Base-by-base conservation (phyloP, 2,797 vertebrate genomes). In the Bovichtus variegatus region DNA sequence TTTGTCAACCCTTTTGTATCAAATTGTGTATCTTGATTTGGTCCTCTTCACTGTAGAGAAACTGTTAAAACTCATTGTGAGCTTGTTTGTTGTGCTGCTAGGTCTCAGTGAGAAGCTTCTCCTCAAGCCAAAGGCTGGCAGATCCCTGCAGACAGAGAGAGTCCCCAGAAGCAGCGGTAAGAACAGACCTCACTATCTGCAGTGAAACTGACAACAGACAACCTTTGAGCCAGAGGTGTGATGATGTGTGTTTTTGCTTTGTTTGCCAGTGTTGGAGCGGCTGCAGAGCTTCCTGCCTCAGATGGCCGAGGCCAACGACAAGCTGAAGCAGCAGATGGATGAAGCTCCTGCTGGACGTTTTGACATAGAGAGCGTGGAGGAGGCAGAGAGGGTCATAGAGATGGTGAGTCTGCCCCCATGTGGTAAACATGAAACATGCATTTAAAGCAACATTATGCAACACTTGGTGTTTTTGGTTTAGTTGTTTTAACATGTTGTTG, bases 281-380 rank as follows among this genome's bases (percentile, higher is more conserved):
- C 93, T 99, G 19, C 97, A 97, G 92, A 94, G 70, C 83, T 99
- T 99, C 86, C 90, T 99, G 58, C 98, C 97, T 12, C 96, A 96
- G 86, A 96, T 99, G 91, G 97, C 97, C 0, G 92, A 94, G 53
- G 98, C 98, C 71, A 99, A 99, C n/a, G 93, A 97, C 72, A 95
- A 95, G 55, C 92, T 99, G 55, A 94, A 76, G 82, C 94, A 85
- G 87, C 95, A 97, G 88, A 97, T 98, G 87, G 91, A 95, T 15
- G 87, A 87, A 2, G 90, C 90, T 27, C 95, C 97, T 3, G 86
- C 89, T 40, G 95, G 94, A 57, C 77, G 27, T 44, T 99, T 97
- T 79, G 95, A 98, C 88, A 99, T 99, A 25, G 97, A 99, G 91
- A 92, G 93, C 3, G 85, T 96, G 46, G 94, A 96, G 36, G 92